Conservation (phyloP, 2,113 vertebrate genomes). For the Panurus biarmicus region DNA sequence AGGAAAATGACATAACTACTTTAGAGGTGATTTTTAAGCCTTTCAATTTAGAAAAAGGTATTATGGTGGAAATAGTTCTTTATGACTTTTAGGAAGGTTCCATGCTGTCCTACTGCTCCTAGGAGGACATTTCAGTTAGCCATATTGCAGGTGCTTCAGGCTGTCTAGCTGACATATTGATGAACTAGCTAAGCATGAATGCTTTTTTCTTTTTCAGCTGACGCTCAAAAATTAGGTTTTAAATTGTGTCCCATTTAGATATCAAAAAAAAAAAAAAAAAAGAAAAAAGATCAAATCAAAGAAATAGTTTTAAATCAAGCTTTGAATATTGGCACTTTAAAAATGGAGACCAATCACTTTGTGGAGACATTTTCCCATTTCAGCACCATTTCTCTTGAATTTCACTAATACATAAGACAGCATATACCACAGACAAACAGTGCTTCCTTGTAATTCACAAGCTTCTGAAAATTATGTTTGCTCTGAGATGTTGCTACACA, state of each 20-base stretch:
- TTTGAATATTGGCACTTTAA: neutral
- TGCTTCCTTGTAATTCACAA: neutral
- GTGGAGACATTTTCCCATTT: neutral
- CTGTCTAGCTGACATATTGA: neutral
- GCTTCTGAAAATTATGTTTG: neutral
- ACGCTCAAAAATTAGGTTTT: neutral
- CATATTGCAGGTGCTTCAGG: neutral
- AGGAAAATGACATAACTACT: neutral
- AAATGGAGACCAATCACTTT: neutral
- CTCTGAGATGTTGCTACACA: neutral
- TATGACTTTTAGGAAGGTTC: neutral
- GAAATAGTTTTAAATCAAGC: neutral
- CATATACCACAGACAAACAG: neutral
- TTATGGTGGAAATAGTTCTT: neutral
- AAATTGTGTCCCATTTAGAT: neutral
- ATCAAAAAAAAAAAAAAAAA: no score
- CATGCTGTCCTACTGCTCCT: neutral
- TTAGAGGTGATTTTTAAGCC: neutral
- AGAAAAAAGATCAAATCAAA: neutral
- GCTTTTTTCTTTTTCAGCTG: neutral
- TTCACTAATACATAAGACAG: fast-evolving
- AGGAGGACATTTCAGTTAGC: neutral
- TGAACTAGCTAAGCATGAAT: neutral
- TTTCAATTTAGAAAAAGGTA: neutral
- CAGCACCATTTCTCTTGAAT: neutral